These are phyloP conservation scores for Lanius ludovicianus DNA, from an alignment of 2,113 vertebrate genomes.

Conservation along the genomic window DNA sequence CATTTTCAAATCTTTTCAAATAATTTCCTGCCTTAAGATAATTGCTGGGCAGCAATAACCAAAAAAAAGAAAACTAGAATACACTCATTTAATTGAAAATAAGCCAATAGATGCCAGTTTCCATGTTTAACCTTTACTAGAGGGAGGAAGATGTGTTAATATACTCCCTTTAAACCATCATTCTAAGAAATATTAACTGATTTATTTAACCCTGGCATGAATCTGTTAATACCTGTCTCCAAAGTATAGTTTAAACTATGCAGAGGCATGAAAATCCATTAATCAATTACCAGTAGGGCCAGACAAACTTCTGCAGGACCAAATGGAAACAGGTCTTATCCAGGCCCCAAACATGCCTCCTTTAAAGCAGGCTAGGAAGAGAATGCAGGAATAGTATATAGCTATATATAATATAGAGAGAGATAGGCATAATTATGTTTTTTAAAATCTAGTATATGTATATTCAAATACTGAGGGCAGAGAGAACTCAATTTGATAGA, in stretches of 20 bases:
- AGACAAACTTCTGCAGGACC: neutral
- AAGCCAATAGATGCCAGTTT: neutral
- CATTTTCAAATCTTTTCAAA: neutral
- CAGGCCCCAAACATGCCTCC: neutral
- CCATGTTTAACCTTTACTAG: neutral
- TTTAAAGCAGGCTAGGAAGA: neutral
- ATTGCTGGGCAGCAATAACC: neutral
- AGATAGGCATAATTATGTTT: neutral
- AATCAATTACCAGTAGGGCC: neutral
- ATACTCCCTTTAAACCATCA: neutral
- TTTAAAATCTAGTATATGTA: neutral
- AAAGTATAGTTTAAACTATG: neutral
- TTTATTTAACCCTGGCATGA: neutral
- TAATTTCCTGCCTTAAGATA: neutral
- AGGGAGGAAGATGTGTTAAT: neutral
- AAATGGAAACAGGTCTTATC: neutral
- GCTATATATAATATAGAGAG: accelerated
- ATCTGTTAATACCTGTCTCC: neutral
- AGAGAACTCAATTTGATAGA: neutral
- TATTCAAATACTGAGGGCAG: neutral
- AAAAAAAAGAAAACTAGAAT: neutral
- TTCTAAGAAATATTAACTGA: neutral
- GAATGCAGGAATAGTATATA: neutral
- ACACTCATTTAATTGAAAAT: neutral
- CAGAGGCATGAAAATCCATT: neutral